Conservation (phyloP, 1,140 invertebrate species). For the Homalodisca vitripennis region DNA sequence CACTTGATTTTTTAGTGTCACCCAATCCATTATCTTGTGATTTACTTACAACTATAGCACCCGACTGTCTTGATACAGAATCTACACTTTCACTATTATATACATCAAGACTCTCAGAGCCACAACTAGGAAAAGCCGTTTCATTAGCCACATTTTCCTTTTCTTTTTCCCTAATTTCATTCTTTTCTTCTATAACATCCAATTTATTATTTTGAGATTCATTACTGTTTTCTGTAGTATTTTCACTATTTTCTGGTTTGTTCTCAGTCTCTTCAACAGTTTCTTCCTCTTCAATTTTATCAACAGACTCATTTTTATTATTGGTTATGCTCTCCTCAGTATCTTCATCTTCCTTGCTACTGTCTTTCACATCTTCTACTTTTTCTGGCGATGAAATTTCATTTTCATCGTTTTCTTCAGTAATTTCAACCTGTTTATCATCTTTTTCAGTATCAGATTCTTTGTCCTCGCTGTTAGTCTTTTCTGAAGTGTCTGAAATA, state of each 20-base stretch:
- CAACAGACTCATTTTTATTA: too few species aligned
- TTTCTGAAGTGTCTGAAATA: slow-evolving; percentile 4
- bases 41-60: too few species aligned
- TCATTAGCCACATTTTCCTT: too few species aligned
- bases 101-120: too few species aligned
- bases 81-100: too few species aligned
- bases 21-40: too few species aligned
- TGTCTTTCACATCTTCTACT: slow-evolving; percentile 7
- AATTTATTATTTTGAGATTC: slow-evolving; percentile 4
- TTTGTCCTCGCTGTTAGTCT: not conserved
- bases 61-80: too few species aligned
- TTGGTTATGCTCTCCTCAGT: not conserved
- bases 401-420: not conserved
- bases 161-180: too few species aligned
- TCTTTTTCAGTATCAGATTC: slow-evolving; percentile 5
- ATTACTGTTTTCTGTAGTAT: not conserved
- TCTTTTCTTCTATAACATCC: too few species aligned
- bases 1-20: too few species aligned
- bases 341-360: not conserved
- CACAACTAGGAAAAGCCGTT: too few species aligned
- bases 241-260: not conserved
- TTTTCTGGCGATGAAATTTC: not conserved
- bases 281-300: not conserved
- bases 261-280: not conserved
- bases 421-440: not conserved